phyloP scores from a whole-genome alignment of 1,140 invertebrate genomes.

The Zaprionus gabonicus region DNA sequence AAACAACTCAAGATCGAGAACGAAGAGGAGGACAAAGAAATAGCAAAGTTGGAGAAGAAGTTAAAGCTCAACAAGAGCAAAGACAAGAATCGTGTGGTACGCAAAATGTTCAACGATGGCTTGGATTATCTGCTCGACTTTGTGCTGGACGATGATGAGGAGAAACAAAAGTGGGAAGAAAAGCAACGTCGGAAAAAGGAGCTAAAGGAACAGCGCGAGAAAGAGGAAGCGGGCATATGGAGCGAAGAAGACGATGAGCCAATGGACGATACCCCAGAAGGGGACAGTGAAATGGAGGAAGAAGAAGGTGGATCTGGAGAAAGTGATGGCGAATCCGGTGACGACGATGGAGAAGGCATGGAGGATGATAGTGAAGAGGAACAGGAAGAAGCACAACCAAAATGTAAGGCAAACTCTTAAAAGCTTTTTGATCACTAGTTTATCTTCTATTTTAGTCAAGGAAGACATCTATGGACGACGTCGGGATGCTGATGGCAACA shows the following conservation, averaged over 20 bases:
- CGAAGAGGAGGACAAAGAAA: constrained; percentile 91
- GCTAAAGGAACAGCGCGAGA: constrained; percentile 62
- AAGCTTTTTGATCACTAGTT: neutral
- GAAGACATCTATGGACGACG: constrained; percentile 98
- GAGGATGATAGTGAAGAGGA: constrained; percentile 20
- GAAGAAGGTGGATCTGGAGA: constrained; percentile 56
- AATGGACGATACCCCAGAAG: constrained; percentile 55
- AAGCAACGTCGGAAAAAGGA: constrained; percentile 68
- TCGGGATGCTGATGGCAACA: constrained; percentile 91
- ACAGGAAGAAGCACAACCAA: neutral
- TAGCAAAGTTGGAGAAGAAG: constrained; percentile 93
- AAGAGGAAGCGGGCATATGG: constrained; percentile 70
- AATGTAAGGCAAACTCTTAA: constrained; percentile 20
- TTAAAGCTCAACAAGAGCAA: constrained; percentile 92
- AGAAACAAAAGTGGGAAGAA: constrained; percentile 82
- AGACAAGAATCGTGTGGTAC: constrained; percentile 87
- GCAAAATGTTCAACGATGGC: constrained; percentile 93
- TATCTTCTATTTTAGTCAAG: constrained; percentile 85
- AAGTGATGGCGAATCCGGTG: constrained; percentile 33
- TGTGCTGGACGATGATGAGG: constrained; percentile 90
- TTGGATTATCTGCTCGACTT: constrained; percentile 96
- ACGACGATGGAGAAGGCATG: constrained; percentile 40
- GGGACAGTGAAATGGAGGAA: constrained; percentile 68
- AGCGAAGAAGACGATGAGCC: constrained; percentile 72
- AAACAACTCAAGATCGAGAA: constrained; percentile 89